Base-by-base conservation (phyloP, 2,888 invertebrate species). In the Tinea pellionella region DNA sequence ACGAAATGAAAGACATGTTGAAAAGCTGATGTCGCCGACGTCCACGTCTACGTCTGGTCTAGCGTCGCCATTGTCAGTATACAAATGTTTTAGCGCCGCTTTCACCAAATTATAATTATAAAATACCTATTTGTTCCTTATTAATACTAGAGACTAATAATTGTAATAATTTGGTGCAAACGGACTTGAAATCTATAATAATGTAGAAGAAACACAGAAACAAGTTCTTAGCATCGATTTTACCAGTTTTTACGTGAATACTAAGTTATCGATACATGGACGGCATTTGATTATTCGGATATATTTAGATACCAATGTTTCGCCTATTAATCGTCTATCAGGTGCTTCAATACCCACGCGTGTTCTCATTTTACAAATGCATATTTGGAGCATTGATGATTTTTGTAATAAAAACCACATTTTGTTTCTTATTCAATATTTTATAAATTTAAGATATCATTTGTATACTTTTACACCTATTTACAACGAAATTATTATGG, bases 321-420 rank as follows among this genome's bases (percentile, higher is more conserved):
- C 37, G 37, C 37, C 47, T 47, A 47, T n/a, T 24, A 47, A 47
- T 47, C 47, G 47, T 47, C 47, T 37, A 15, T 42, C 47, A 47
- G 47, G 47, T 47, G 47, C 47, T 47, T 47, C 47, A 47, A 47
- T 16, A 47, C 13, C 47, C 47, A 47, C n/a, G 47, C 47, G 47
- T 47, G 47, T 47, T 47, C 47, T 16, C 47, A 15, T 47, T 47
- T 47, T 47, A n/a, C 9, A n/a, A 12, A 47, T 16, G 47, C 15
- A 15, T 15, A 47, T 47, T 47, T n/a, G 15, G n/a, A 37, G 37
- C 37, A 9, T 37, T 37, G 6, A 37, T 37, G 9, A 37, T 12
- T 37, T 37, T 37, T 37, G 37, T n/a, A 37, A n/a, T 37, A n/a
- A 2, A 37, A 37, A 37, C n/a, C 9, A 37, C 9, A 9, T 37